Evolutionary conservation across 1,140 invertebrate genomes (phyloP), one percentile per base, ranked within the genome.

Genomic region (Cardiocondyla obscurior): DNA sequence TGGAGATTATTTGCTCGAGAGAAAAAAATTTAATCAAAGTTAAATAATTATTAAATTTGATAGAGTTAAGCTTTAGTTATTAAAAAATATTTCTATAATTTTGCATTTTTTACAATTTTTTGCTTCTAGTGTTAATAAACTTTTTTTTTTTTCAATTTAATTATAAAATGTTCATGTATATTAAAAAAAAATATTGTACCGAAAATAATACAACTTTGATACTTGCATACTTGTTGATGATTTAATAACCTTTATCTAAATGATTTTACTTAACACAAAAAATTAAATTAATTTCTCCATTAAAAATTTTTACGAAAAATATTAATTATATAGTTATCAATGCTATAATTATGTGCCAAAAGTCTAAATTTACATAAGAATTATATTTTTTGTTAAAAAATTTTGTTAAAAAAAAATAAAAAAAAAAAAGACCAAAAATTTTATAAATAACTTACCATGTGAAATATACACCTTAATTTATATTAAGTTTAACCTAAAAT

Each of bases 241-340:
- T 73, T 86, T 79, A 58, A 30, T 72, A 64, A 30, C 10, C 42
- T 83, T 82, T 33, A 51, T 58, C 28, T 77, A n/a, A 72, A 72
- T 65, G 4, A 62, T 55, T 4, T 19, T 2, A 67, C 19, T 7
- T 16, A 55, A 16, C 19, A 25, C 4, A 5, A 30, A 30, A 58
- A 58, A 60, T 19, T 25, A 60, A 55, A 73, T 64, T 49, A 73
- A 44, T 73, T 6, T 39, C 3, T 58, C 5, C 28, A 28, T 73
- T 42, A 57, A 55, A 16, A 39, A 55, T 0, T 39, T 22, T 3
- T 16, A 51, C 5, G 25, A 70, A 55, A n/a, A n/a, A 57, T 42
- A 69, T 67, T 6, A 19, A 28, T 82, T 2, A 60, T 6, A 33
- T 8, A 30, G 16, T n/a, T n/a, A 30, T 67, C n/a, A 28, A 30